Base-by-base conservation (phyloP, 2,113 vertebrate species). In the Syngnathoides biaculeatus region DNA sequence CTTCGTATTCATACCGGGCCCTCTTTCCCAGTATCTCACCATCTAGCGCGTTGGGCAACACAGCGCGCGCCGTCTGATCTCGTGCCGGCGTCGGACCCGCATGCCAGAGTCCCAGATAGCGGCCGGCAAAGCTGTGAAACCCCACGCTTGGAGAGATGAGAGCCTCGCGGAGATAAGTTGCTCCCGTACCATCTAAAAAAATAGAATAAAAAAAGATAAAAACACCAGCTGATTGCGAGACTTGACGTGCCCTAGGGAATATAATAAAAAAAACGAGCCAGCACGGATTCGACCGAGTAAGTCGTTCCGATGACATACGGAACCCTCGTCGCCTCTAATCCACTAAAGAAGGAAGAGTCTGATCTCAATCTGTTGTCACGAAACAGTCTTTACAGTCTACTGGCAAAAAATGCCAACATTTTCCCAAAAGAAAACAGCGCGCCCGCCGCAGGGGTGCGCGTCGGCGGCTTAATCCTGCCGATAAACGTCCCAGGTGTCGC, bases 101-200 rank as follows among this genome's bases (percentile, higher is more conserved):
- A 86, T 83, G 60, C 59, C 68, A 64, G 76, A 82, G 83, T 82
- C 78, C 72, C 79, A 77, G 89, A 92, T 90, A 89, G 86, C 52
- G 75, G 76, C 76, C 72, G 61, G 73, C 68, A 83, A 83, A 91
- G 87, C 89, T 91, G 91, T 90, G 90, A 92, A 91, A 89, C 76
- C 77, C 88, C 87, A 90, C 84, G 87, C 88, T 89, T 85, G 85
- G 75, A 80, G 86, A 74, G 85, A 89, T 82, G 79, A 81, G 77
- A 73, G 70, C 69, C 80, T 78, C 83, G 48, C 76, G 81, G 79
- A 68, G 82, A 90, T 91, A 90, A 86, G 84, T 84, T 77, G 81
- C 82, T 83, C 84, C 76, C 79, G 86, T 75, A 67, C 83, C 82
- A 79, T 86, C 80, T 75, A 75, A 83, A 87, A 45, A 80, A n/a